phyloP scores from a whole-genome alignment of 1,140 invertebrate species.

The Mactra quadrangularis region DNA sequence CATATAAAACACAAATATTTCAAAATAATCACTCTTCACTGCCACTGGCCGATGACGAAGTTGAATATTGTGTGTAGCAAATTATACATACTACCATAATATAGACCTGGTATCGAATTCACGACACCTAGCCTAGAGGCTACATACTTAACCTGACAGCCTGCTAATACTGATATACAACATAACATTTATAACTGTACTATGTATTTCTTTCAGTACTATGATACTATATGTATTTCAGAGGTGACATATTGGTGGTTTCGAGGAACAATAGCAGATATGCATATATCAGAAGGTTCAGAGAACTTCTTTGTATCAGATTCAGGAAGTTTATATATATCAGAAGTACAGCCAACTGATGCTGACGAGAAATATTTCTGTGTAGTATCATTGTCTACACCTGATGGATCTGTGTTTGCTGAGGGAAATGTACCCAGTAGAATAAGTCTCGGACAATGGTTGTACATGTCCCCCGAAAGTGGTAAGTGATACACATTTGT shows the following conservation, averaged over 20 bases:
- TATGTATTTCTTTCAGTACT: too few relatives aligned
- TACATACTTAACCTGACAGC: too few relatives aligned
- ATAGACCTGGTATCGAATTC: too few relatives aligned
- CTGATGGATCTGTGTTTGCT: not conserved
- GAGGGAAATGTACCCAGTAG: not conserved
- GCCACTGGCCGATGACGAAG: too few relatives aligned
- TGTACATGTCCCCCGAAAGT: not conserved
- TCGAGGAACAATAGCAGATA: not conserved
- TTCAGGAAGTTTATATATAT: slow-evolving; percentile 14
- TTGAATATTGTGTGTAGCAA: too few relatives aligned
- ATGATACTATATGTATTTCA: not conserved
- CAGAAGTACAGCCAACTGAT: slow-evolving; percentile 48
- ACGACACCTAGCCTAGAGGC: too few relatives aligned
- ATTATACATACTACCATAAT: too few relatives aligned
- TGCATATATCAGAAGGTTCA: not conserved
- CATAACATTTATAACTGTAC: too few relatives aligned
- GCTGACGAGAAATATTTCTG: slow-evolving; percentile 73
- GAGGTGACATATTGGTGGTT: slow-evolving; percentile 44
- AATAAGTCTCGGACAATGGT: slow-evolving; percentile 11
- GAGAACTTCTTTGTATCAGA: slow-evolving; percentile 32
- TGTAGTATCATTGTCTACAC: not conserved
- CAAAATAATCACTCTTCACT: too few relatives aligned
- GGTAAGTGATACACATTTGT: not conserved
- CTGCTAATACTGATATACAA: too few relatives aligned
- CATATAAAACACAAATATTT: too few relatives aligned